A percentile compares a stretch with the other conserved stretches of the same genome.
Conservation (phyloP, 2,113 vertebrate species). For the Coregonus clupeaformis region DNA sequence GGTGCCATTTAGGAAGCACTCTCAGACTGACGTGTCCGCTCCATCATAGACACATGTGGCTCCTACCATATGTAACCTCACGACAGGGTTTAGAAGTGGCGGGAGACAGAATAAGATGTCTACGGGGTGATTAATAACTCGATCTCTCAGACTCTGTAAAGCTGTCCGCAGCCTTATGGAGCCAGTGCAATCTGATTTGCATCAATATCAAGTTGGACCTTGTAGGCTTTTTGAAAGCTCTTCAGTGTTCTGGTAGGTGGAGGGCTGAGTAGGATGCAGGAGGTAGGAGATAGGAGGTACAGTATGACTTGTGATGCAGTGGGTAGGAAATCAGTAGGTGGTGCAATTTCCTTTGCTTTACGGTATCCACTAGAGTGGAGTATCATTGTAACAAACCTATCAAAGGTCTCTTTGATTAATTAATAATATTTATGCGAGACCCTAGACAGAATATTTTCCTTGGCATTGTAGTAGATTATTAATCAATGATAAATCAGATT, state of each 20-base stretch:
- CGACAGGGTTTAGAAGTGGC: too few relatives aligned
- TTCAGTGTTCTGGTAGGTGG: neutral
- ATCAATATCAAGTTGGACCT: neutral
- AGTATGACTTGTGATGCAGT: neutral
- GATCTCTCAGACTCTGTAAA: neutral
- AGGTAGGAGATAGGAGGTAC: too few relatives aligned
- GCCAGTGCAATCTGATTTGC: slow-evolving; percentile 1
- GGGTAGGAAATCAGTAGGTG: slow-evolving; percentile 22
- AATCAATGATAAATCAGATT: neutral
- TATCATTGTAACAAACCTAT: neutral
- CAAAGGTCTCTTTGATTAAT: neutral
- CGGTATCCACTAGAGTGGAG: neutral
- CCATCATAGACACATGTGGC: neutral
- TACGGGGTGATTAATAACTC: neutral
- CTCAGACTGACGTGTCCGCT: neutral
- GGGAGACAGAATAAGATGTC: neutral
- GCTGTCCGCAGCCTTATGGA: slow-evolving; percentile 11
- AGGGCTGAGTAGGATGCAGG: neutral
- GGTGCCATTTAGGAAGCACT: neutral
- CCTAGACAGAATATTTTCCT: neutral
- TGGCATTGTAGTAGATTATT: neutral
- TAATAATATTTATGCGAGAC: neutral
- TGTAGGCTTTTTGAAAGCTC: neutral
- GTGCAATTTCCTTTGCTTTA: slow-evolving; percentile 26
- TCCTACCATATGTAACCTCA: neutral